Conservation (phyloP, 2,113 vertebrate species). For the Rhipidura dahli region DNA sequence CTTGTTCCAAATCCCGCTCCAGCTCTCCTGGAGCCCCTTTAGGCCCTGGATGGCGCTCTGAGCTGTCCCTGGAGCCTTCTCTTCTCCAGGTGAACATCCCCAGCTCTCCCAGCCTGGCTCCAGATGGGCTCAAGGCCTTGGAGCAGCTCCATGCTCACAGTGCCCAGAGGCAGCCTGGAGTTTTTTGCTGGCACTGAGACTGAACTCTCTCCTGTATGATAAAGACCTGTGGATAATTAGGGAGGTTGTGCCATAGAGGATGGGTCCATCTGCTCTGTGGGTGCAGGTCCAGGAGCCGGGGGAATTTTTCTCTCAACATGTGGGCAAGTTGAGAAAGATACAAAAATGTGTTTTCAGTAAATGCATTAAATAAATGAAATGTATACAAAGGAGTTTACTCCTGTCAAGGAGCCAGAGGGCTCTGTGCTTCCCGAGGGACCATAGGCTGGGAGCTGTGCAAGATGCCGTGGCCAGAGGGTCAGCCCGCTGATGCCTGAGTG, state of each 20-base stretch:
- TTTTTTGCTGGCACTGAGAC: neutral
- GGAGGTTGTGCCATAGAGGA: neutral
- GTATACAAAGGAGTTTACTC: neutral
- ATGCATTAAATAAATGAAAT: neutral
- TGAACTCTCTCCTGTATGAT: neutral
- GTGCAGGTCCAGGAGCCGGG: neutral
- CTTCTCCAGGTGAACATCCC: neutral
- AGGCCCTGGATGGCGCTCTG: neutral
- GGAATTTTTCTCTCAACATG: neutral
- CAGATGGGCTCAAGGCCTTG: neutral
- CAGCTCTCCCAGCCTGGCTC: neutral
- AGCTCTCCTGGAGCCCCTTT: neutral
- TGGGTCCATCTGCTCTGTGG: fast-evolving
- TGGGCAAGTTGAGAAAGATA: neutral
- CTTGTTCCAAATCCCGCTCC: neutral
- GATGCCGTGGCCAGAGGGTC: neutral
- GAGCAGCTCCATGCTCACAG: neutral
- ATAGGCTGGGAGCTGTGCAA: fast-evolving
- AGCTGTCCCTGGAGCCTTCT: neutral
- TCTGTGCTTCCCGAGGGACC: neutral
- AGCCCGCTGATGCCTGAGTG: fast-evolving
- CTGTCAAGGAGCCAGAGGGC: neutral
- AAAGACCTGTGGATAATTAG: neutral
- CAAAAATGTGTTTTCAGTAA: neutral
- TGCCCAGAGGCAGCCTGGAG: neutral